These are phyloP conservation scores for Diprion similis DNA, from an alignment of 1,140 invertebrate species.

Conservation along the genomic window DNA sequence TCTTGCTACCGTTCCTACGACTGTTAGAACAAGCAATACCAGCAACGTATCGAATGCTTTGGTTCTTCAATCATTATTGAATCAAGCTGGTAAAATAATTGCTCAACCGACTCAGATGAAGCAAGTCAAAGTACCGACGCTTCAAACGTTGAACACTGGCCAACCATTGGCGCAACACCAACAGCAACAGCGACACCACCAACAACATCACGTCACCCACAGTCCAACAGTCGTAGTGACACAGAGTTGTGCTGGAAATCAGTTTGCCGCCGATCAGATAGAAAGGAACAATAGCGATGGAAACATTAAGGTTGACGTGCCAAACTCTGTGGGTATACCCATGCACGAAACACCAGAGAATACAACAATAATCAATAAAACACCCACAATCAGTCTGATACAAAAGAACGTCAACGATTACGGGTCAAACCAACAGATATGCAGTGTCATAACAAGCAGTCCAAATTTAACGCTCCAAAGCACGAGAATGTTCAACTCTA, in stretches of 20 bases:
- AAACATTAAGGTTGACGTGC: neutral
- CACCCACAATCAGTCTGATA: slow-evolving; percentile 47
- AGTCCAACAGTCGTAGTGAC: neutral
- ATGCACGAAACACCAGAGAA: slow-evolving; percentile 19
- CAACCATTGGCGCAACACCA: slow-evolving; percentile 33
- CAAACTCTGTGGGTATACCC: neutral
- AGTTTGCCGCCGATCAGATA: slow-evolving; percentile 5
- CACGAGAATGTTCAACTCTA: slow-evolving; percentile 54
- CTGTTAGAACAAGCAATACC: slow-evolving; percentile 52
- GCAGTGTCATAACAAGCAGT: slow-evolving; percentile 58
- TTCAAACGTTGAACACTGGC: slow-evolving; percentile 44
- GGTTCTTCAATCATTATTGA: slow-evolving; percentile 64
- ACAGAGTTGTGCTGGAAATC: slow-evolving; percentile 21
- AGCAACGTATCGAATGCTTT: slow-evolving; percentile 58
- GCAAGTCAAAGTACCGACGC: slow-evolving; percentile 50
- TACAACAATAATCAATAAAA: slow-evolving; percentile 53
- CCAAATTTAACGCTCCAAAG: slow-evolving; percentile 48
- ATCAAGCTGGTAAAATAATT: slow-evolving; percentile 63
- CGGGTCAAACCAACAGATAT: slow-evolving; percentile 49
- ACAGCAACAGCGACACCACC: slow-evolving; percentile 24
- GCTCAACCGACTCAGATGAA: slow-evolving; percentile 54
- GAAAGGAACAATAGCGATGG: slow-evolving; percentile 8
- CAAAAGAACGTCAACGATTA: slow-evolving; percentile 41
- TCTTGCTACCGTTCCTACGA: slow-evolving; percentile 67
- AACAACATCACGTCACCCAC: slow-evolving; percentile 1